A percentile compares a stretch with the other conserved stretches of the same genome.
These are phyloP conservation scores for Naso thynnoides DNA, from an alignment of 2,797 vertebrate genomes.

Conservation along the genomic window DNA sequence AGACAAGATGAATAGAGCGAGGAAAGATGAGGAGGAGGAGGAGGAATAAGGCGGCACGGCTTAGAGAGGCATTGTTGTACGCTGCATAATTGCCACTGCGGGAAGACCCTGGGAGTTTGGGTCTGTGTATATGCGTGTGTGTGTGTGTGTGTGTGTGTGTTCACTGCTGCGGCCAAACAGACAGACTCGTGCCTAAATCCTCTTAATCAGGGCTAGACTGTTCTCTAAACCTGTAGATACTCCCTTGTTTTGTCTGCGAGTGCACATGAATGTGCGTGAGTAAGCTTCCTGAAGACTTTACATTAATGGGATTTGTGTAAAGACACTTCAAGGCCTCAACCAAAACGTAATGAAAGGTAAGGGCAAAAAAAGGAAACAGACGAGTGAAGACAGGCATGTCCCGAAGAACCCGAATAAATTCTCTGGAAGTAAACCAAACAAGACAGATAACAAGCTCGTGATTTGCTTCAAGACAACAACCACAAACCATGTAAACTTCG, in stretches of 20 bases:
- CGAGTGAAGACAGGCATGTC: constrained; percentile 12
- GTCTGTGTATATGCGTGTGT: constrained; percentile 5
- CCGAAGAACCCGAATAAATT: constrained; percentile 39
- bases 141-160: constrained; percentile 22
- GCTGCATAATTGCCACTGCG: constrained; percentile 29
- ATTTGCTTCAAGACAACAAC: constrained; percentile 37
- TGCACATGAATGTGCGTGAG: constrained; percentile 38
- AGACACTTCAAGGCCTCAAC: constrained; percentile 59
- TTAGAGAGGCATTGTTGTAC: constrained; percentile 41
- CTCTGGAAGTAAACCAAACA: constrained; percentile 8
- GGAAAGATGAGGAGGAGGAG: constrained; percentile 44
- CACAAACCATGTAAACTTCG: constrained; percentile 1
- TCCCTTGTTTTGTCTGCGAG: constrained; percentile 51
- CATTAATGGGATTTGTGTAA: constrained; percentile 79
- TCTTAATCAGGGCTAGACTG: constrained; percentile 71
- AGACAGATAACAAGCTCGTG: constrained; percentile 30
- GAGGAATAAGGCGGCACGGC: constrained; percentile 35
- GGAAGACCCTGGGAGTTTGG: constrained; percentile 36
- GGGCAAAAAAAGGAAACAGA: constrained; percentile 52
- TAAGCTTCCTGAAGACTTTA: constrained; percentile 56
- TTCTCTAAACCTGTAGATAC: constrained; percentile 60
- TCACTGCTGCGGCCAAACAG: constrained; percentile 38
- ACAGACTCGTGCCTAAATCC: constrained; percentile 69
- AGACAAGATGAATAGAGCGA: constrained; percentile 43
- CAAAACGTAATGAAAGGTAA: constrained; percentile 70